phyloP scores from a whole-genome alignment of 1,140 invertebrate genomes.

The Delia radicum region DNA sequence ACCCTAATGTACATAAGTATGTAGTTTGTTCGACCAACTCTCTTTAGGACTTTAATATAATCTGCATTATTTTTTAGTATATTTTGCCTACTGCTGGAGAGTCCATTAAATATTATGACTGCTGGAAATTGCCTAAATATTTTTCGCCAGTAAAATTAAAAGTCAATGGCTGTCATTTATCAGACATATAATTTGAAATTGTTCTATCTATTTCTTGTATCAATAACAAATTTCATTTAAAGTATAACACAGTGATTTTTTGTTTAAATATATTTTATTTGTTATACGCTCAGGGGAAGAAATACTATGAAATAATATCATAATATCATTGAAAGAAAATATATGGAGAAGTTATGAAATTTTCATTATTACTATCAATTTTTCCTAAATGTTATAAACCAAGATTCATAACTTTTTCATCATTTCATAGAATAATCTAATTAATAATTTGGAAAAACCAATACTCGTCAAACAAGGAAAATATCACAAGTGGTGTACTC shows the following conservation, averaged over 20 bases:
- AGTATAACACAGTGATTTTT: background rate
- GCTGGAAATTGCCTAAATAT: background rate
- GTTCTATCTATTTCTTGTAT: background rate
- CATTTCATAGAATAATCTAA: no score
- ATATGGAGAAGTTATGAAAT: no score
- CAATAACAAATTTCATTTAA: background rate
- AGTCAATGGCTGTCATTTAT: background rate
- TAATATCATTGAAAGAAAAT: no score
- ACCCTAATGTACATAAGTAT: no score
- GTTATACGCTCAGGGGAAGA: no score
- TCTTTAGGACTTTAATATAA: background rate
- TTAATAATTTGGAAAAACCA: no score
- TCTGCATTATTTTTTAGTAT: background rate
- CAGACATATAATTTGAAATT: background rate
- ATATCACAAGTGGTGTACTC: no score
- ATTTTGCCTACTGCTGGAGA: background rate
- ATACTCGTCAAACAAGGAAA: no score
- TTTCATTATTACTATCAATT: no score
- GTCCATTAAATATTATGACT: constrained; percentile 20
- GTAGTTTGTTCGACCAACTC: background rate
- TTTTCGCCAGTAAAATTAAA: background rate
- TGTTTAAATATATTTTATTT: background rate
- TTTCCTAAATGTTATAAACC: no score
- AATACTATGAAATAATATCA: no score
- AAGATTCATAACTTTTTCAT: no score